Conservation (phyloP, 2,797 vertebrate genomes). For the Clarias fuscus region DNA sequence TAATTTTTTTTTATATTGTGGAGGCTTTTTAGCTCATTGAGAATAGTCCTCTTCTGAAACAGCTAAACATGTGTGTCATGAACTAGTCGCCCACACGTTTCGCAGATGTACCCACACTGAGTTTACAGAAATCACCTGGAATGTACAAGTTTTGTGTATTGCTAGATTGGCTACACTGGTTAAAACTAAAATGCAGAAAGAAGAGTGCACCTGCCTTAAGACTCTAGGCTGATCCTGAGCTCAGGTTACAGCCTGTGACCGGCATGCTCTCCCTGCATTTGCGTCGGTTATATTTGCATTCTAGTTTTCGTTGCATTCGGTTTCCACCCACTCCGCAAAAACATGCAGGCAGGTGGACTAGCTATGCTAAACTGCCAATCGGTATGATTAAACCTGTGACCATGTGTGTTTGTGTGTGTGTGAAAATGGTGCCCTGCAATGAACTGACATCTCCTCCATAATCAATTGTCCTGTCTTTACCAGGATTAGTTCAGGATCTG, state of each 20-base stretch:
- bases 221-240: background rate
- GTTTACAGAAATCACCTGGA: conserved; percentile 1
- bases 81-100: background rate
- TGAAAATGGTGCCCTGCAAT: background rate
- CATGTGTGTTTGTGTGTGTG: background rate
- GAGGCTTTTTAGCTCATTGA: background rate
- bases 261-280: background rate
- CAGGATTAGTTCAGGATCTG: background rate
- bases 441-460: background rate
- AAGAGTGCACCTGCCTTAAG: background rate
- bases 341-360: too few relatives aligned
- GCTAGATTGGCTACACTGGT: background rate
- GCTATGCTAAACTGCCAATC: background rate
- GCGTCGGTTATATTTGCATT: background rate
- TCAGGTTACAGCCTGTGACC: background rate
- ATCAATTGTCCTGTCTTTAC: background rate
- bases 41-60: background rate
- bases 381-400: background rate
- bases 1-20: background rate
- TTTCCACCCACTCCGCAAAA: background rate
- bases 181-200: background rate
- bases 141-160: background rate
- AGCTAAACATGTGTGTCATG: background rate
- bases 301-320: background rate
- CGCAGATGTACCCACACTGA: background rate